These are phyloP conservation scores for Ornithoptera priamus DNA, from an alignment of 2,888 invertebrate genomes.

Conservation along the genomic window DNA sequence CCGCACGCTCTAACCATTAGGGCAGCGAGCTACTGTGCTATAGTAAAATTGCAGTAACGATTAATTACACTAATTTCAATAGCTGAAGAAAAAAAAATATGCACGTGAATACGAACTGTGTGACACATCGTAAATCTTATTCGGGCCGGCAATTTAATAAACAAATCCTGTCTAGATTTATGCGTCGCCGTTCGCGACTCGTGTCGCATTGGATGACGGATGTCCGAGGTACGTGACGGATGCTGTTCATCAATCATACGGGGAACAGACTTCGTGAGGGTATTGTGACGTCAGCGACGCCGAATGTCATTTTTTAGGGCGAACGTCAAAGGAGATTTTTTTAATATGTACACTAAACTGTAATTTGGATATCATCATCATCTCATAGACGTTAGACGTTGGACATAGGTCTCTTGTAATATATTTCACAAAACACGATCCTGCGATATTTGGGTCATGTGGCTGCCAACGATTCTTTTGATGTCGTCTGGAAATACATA, in stretches of 20 bases:
- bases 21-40: too few relatives aligned
- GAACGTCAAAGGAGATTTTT: background rate
- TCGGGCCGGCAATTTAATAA: constrained; percentile 25
- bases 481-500: too few relatives aligned
- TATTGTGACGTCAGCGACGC: constrained; percentile 6
- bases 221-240: constrained; percentile 22
- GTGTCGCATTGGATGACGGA: constrained; percentile 29
- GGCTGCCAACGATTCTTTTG: too few relatives aligned
- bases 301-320: background rate
- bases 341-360: background rate
- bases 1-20: too few relatives aligned
- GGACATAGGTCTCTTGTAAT: too few relatives aligned
- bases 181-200: constrained; percentile 23
- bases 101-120: background rate
- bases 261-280: constrained; percentile 10
- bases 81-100: background rate
- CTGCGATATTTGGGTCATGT: too few relatives aligned
- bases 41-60: too few relatives aligned
- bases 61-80: background rate
- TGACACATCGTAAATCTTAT: constrained; percentile 23
- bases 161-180: constrained; percentile 25
- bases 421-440: too few relatives aligned
- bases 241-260: constrained; percentile 27
- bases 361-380: background rate
- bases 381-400: too few relatives aligned